Evolutionary conservation across 2,797 vertebrate species (phyloP).

Genomic region (Anguilla marmorata): DNA sequence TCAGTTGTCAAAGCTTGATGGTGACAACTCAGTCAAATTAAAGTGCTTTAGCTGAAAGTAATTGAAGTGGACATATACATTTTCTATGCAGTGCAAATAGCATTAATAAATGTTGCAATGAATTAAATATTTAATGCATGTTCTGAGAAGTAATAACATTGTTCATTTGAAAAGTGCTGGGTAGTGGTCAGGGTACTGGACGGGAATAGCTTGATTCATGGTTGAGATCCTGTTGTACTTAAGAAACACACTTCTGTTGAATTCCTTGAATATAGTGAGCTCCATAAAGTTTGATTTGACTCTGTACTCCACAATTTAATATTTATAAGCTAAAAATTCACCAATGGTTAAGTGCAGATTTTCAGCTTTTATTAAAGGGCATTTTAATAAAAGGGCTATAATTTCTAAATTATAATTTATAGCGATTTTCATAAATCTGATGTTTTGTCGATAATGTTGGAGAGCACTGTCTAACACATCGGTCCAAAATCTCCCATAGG

Average conservation of each 20-base stretch:
- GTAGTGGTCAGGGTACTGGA: neutral
- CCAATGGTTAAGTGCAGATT: no score
- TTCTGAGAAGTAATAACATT: slow-evolving; percentile 7
- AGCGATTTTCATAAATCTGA: no score
- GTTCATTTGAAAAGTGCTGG: neutral
- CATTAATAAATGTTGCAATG: neutral
- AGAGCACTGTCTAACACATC: no score
- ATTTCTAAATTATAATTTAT: no score
- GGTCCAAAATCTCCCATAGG: no score
- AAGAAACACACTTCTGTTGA: neutral
- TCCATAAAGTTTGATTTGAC: no score
- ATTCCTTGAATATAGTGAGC: neutral
- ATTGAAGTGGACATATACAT: neutral
- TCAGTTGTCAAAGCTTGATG: neutral
- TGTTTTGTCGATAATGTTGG: no score
- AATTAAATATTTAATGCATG: slow-evolving; percentile 11
- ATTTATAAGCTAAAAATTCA: no score
- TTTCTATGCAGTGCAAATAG: neutral
- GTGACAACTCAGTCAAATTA: slow-evolving; percentile 12
- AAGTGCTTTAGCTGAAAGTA: neutral
- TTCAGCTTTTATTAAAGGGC: no score
- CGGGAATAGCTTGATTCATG: neutral
- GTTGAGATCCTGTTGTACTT: neutral
- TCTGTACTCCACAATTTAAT: no score
- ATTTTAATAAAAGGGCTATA: no score